These are phyloP conservation scores for Anastrepha obliqua DNA, from an alignment of 1,140 invertebrate genomes.

Conservation along the genomic window DNA sequence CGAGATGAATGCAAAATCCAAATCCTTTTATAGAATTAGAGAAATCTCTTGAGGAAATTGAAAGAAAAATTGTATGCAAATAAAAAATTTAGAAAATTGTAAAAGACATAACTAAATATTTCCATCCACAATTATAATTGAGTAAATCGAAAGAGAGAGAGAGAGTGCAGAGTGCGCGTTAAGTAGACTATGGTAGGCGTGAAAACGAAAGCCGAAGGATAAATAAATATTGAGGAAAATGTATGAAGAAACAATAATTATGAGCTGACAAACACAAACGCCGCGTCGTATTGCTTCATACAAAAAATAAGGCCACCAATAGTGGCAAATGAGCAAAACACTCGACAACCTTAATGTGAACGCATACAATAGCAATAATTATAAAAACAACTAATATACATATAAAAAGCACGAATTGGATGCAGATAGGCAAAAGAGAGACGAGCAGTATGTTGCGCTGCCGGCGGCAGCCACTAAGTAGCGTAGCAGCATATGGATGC, in stretches of 20 bases:
- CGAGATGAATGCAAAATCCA: neutral
- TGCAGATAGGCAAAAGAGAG: constrained; percentile 8
- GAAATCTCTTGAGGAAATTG: constrained; percentile 2
- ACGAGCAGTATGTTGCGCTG: neutral
- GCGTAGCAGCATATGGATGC: neutral
- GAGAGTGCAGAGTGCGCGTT: no score
- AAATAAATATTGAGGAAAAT: no score
- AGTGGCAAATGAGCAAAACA: neutral
- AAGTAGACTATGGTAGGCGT: no score
- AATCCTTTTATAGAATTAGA: constrained; percentile 7
- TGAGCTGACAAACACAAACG: no score
- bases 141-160: constrained; percentile 2
- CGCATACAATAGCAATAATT: constrained; percentile 42
- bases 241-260: no score
- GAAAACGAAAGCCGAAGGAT: no score
- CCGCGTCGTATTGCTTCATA: no score
- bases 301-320: neutral
- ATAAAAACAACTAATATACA: neutral
- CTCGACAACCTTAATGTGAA: constrained; percentile 16
- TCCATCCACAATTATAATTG: constrained; percentile 41
- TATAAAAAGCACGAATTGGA: neutral
- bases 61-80: constrained; percentile 34
- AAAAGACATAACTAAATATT: constrained; percentile 33
- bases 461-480: neutral
- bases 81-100: constrained; percentile 37